phyloP scores from a whole-genome alignment of 2,113 vertebrate genomes.

The Probosciger aterrimus region DNA sequence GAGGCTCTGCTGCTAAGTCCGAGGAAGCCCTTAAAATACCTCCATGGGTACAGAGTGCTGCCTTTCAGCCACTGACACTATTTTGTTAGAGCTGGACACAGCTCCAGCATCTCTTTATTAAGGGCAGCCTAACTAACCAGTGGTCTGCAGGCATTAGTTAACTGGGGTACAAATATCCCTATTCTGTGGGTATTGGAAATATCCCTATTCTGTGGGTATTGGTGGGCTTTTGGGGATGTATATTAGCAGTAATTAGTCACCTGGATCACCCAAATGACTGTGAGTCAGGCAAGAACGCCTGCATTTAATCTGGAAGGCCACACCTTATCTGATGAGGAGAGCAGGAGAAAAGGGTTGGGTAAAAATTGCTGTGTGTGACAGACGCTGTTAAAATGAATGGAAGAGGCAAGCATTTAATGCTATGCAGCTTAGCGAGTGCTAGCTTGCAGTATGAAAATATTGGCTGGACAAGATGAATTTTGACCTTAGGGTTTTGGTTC shows the following conservation, averaged over 20 bases:
- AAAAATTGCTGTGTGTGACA: neutral
- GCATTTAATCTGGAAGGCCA: neutral
- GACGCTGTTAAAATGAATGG: too few relatives aligned
- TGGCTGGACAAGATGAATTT: neutral
- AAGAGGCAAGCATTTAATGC: neutral
- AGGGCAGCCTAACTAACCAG: neutral
- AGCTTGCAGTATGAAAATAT: neutral
- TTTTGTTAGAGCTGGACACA: neutral
- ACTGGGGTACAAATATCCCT: neutral
- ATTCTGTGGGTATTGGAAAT: neutral
- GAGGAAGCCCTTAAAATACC: neutral
- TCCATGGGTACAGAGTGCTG: neutral
- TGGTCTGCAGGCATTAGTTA: too few relatives aligned
- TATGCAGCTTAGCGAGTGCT: neutral
- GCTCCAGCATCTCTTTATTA: neutral
- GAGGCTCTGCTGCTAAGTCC: neutral
- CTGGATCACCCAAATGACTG: neutral
- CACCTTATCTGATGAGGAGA: neutral
- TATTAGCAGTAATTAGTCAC: neutral
- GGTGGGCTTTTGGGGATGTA: neutral
- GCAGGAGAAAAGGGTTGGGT: neutral
- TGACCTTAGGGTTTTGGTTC: neutral
- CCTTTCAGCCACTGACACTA: neutral
- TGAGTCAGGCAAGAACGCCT: neutral
- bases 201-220: neutral